Base-by-base conservation (phyloP, 2,888 invertebrate genomes). In the Philhelius pedissequus region DNA sequence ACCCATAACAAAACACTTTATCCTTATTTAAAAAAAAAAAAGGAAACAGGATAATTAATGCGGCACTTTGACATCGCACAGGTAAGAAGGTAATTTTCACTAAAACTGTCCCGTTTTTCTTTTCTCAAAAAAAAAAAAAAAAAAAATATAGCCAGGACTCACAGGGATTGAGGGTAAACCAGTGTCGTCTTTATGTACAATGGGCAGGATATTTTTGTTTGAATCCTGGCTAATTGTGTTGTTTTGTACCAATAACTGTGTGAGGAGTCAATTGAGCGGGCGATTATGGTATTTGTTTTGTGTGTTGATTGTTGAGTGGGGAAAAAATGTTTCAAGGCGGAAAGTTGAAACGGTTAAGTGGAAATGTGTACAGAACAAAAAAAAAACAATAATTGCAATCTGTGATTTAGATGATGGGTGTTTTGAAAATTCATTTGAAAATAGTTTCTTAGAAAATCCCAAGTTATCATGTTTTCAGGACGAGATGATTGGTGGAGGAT, bases 61-160 rank as follows among this genome's bases (percentile, higher is more conserved):
- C 83, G 83, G 83, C 79, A 79, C 83, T 83, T 83, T 84, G 84
- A 84, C 84, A 80, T 80, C 80, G 32, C 62, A 68, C 79, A 79
- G 79, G 83, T 79, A 83, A 70, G 74, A 79, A 83, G 74, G 74
- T 83, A 71, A 68, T 80, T 84, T 80, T 84, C 75, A 76, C 66
- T 62, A 48, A 84, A 80, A 84, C 54, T 80, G 75, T 80, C 58
- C 66, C 74, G 70, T 84, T 80, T 76, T 71, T 71, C 71, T 66
- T 76, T 52, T n/a, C 15, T 0, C 2, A 18, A 43, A 20, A 11
- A 48, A 25, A 48, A 48, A 25, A 48, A n/a, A 25, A 25, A 48
- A 48, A n/a, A 22, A n/a, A 4, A n/a, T 27, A 11, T 45, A 13
- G n/a, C 56, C 64, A 8, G 9, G 32, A 56, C 54, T 35, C 20